Evolutionary conservation across 30 jellyfish, hydroid and myxozoan species (phyloP), one percentile per base, ranked within the genome.

Genomic region (Catostylus mosaicus): DNA sequence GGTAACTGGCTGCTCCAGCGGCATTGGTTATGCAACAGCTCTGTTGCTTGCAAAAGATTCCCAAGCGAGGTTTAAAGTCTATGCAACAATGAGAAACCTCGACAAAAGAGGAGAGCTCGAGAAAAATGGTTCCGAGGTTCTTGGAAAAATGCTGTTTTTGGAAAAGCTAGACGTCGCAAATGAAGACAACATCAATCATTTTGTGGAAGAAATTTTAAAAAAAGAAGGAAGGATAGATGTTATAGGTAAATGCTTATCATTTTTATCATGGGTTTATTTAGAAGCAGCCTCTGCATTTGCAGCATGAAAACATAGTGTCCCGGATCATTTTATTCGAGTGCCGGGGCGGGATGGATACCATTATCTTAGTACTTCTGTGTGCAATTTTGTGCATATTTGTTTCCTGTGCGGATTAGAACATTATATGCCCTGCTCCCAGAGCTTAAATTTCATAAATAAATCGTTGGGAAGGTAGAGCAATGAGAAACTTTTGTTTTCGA

Each of bases 61-160:
- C 16, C 75, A 62, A 2, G 46, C 45, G 27, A 59, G 84, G 36
- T 84, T 84, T 37, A 73, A 70, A 36, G 94, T 84, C n/a, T 84
- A 72, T 38, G 94, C 94, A n/a, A 56, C 94, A 22, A 75, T 84
- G 88, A 84, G 94, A 54, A 56, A 64, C 30, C 48, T 84, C 22
- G 85, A 59, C 38, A 75, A 75, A 69, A 84, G 62, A 68, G 83
- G 33, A 0, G 26, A 51, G 11, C 43, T 73, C 56, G 94, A 84
- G 57, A 70, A 82, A 24, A 84, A 61, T 26, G 88, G 75, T 1
- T 64, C 88, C 32, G 77, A 31, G 19, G 62, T 14, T 48, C 72
- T 75, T 0, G 70, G 72, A n/a, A 73, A 73, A 61, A 84, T 84
- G 32, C 67, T 84, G 30, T 62, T 84, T 48, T 30, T 73, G 31